These are phyloP conservation scores for Sinocyclocheilus anshuiensis DNA, from an alignment of 2,113 vertebrate genomes.

Conservation along the genomic window DNA sequence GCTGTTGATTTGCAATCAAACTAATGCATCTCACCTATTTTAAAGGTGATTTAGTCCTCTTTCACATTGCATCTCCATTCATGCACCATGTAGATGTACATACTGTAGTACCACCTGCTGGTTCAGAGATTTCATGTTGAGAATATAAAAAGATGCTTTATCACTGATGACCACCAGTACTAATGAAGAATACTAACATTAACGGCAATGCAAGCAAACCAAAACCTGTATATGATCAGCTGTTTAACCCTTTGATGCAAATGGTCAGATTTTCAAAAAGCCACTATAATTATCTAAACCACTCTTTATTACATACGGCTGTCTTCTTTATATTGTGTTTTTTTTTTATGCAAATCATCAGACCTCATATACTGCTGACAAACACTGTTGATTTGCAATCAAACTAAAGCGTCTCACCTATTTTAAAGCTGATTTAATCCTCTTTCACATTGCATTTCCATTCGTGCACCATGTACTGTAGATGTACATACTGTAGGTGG, in stretches of 20 bases:
- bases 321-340: not conserved
- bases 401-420: no score
- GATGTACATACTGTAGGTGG: conserved; percentile 61
- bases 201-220: not conserved
- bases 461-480: no score
- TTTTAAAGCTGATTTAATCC: no score
- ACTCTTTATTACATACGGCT: not conserved
- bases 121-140: conserved; percentile 38
- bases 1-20: not conserved
- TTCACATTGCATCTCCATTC: conserved; percentile 24
- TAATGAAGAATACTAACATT: not conserved
- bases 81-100: conserved; percentile 18
- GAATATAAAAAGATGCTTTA: not conserved
- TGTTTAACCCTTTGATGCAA: not conserved
- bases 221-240: not conserved
- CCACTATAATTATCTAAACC: not conserved
- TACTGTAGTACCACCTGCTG: conserved; percentile 69
- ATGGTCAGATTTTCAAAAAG: not conserved
- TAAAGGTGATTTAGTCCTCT: not conserved
- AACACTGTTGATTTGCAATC: no score
- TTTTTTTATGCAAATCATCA: no score
- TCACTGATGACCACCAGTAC: not conserved
- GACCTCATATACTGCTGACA: no score
- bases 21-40: not conserved
- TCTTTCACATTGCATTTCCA: no score